Conservation (phyloP, 2,113 vertebrate genomes). For the Calyptomena viridis region DNA sequence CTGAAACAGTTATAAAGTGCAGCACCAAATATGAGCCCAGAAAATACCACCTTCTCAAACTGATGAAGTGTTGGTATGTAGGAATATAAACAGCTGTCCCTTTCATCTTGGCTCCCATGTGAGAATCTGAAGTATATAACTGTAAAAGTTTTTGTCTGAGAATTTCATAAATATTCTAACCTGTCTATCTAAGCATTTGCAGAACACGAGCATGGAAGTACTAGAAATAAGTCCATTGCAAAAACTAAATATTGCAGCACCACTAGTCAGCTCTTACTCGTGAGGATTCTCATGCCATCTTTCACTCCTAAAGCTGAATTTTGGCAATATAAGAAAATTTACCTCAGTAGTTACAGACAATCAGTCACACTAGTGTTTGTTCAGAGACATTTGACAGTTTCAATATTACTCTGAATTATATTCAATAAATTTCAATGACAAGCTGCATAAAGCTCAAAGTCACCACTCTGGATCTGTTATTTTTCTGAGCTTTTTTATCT, state of each 20-base stretch:
- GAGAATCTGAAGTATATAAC: not conserved
- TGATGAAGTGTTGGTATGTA: not conserved
- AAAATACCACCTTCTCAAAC: not conserved
- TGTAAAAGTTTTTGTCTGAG: not conserved
- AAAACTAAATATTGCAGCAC: not conserved
- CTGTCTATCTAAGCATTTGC: not conserved
- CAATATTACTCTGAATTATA: not conserved
- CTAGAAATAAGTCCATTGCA: not conserved
- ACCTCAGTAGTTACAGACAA: not conserved
- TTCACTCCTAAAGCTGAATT: not conserved
- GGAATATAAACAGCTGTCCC: not conserved
- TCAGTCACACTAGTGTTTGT: not conserved
- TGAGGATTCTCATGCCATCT: not conserved
- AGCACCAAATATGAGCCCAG: not conserved
- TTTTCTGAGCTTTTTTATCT: not conserved
- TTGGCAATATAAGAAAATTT: not conserved
- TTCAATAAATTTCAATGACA: not conserved
- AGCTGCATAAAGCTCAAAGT: not conserved
- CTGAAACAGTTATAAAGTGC: not conserved
- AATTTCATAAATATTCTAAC: not conserved
- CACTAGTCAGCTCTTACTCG: not conserved
- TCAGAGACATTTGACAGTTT: not conserved
- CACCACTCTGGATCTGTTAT: not conserved
- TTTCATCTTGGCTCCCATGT: not conserved
- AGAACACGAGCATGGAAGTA: not conserved